Evolutionary conservation across 2,888 invertebrate genomes (phyloP), one percentile per base, ranked within the genome.

Genomic region (Electrophaes corylata): DNA sequence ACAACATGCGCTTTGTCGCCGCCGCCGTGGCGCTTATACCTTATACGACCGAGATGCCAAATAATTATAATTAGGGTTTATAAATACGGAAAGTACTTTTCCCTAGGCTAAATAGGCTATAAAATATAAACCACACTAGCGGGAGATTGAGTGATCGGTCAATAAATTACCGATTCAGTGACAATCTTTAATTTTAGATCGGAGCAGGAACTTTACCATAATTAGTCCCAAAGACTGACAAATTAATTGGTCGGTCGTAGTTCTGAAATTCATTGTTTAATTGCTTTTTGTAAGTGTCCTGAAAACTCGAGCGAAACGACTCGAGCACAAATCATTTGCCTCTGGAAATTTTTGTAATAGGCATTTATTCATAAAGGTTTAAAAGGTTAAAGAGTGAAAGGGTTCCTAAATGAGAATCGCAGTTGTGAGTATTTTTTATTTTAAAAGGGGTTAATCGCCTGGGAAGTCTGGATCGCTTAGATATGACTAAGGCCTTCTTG

Each of bases 221-320:
- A 80, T 79, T 77, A 76, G 73, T 71, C 70, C 57, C 64, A 68
- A 70, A 67, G 57, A 56, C 63, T 54, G 65, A 65, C 65, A 60
- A 64, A 65, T 64, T 67, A 65, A 67, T 67, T 63, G 64, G 60
- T 51, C 54, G 62, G 43, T 49, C 65, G 62, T 64, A 61, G 66
- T 63, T 62, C 62, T 39, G 60, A 62, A 65, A 70, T 70, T 60
- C 59, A 64, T 61, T 53, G 68, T 71, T 63, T 60, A 60, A 62
- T 65, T 66, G 62, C 66, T 71, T 65, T 60, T 55, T 50, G 47
- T 37, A 40, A 63, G 35, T 65, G 57, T 62, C 52, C 61, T 58
- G 47, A 47, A 63, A 41, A 48, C 41, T 60, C 33, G 18, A 16
- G 31, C 23, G 8, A 39, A 52, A 56, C 43, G 43, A 33, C 11